Evolutionary conservation across 2,797 vertebrate species (phyloP).

Genomic region (Octomys mimax): DNA sequence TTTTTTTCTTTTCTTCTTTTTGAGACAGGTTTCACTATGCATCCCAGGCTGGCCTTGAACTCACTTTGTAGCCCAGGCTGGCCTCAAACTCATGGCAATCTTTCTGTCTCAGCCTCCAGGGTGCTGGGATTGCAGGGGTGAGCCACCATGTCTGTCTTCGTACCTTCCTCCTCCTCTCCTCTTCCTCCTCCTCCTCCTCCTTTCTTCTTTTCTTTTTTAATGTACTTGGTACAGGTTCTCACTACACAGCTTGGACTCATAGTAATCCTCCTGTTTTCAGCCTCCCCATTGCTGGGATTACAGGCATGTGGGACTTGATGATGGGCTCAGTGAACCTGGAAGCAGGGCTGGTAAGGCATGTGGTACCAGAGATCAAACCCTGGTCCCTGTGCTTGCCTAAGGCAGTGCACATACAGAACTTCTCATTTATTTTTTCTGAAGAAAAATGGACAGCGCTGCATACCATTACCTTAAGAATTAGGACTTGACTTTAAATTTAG

Average conservation of each 20-base stretch:
- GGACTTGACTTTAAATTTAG: neutral
- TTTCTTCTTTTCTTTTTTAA: too few species aligned
- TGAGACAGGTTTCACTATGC: neutral
- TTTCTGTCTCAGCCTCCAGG: neutral
- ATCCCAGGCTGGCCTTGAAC: neutral
- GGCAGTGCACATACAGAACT: accelerated
- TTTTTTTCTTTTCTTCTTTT: neutral
- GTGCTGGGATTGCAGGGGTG: neutral
- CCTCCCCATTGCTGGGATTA: too few species aligned
- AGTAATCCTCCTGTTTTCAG: too few species aligned
- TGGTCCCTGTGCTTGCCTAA: too few species aligned
- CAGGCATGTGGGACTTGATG: too few species aligned
- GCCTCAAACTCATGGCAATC: neutral
- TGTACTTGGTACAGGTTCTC: too few species aligned
- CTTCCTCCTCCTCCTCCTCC: neutral
- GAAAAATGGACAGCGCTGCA: neutral
- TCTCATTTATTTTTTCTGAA: neutral
- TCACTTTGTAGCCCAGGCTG: too few species aligned
- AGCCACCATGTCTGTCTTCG: neutral
- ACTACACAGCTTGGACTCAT: too few species aligned
- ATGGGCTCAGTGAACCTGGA: too few species aligned
- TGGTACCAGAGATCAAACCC: too few species aligned
- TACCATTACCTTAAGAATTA: neutral
- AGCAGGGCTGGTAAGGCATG: too few species aligned
- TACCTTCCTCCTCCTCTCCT: neutral